These are phyloP conservation scores for Agrilus biguttatus DNA, from an alignment of 2,888 invertebrate species.

Conservation along the genomic window DNA sequence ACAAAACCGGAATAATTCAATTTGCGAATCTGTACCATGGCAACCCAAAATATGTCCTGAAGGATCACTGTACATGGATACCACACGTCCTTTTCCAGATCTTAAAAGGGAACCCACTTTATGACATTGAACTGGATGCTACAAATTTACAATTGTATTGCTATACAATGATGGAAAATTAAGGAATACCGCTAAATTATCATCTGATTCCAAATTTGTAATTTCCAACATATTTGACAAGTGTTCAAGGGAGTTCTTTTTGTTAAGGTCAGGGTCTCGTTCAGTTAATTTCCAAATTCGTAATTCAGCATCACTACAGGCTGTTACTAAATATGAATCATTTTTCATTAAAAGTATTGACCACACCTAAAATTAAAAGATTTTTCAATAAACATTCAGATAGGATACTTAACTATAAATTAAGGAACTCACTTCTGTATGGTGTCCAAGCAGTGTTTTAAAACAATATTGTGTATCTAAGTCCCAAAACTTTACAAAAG, in stretches of 20 bases:
- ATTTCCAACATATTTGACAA: constrained; percentile 35
- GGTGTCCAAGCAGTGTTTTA: constrained; percentile 81
- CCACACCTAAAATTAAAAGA: constrained; percentile 53
- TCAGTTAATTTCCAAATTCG: constrained; percentile 68
- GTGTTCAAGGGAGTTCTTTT: constrained; percentile 32
- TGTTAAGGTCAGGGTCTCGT: constrained; percentile 33
- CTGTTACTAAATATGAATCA: constrained; percentile 74
- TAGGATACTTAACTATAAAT: constrained; percentile 1
- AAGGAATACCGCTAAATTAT: constrained; percentile 31
- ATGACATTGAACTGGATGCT: constrained; percentile 56
- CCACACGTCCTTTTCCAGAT: constrained; percentile 64
- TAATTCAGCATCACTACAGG: constrained; percentile 71
- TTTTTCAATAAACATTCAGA: not conserved
- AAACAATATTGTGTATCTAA: constrained; percentile 90
- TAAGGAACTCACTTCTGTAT: constrained; percentile 49
- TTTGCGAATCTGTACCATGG: constrained; percentile 64
- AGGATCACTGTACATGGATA: constrained; percentile 56
- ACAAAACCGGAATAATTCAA: constrained; percentile 76
- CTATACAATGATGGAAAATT: not conserved
- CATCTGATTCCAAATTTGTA: constrained; percentile 39
- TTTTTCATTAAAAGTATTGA: constrained; percentile 63
- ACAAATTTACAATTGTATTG: constrained; percentile 17
- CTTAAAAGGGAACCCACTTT: constrained; percentile 71
- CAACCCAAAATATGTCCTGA: constrained; percentile 62
- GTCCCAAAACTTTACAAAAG: constrained; percentile 95